A percentile compares a stretch with the other conserved stretches of the same genome.
These are phyloP conservation scores for Chelonoidis abingdonii DNA, from an alignment of 2,113 vertebrate genomes.

Conservation along the genomic window DNA sequence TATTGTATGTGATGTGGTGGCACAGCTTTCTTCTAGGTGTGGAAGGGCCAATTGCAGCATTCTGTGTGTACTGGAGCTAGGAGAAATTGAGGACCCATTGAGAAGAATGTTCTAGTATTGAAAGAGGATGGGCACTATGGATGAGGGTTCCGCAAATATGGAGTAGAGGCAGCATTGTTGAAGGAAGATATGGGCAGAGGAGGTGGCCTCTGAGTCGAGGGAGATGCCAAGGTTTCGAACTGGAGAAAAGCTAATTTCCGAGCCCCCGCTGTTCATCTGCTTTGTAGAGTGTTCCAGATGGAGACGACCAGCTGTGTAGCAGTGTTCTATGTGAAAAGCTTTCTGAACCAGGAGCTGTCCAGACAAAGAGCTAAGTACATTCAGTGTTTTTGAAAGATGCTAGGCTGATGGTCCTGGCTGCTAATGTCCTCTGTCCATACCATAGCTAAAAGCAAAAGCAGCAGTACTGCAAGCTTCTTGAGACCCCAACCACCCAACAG, in stretches of 20 bases:
- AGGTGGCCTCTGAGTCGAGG: not conserved
- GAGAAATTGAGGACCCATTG: not conserved
- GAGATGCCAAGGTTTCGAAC: not conserved
- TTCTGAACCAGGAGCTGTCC: not conserved
- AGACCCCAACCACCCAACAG: not conserved
- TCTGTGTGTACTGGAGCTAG: not conserved
- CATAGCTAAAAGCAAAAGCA: not conserved
- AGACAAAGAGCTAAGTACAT: not conserved
- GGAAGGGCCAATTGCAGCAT: not conserved
- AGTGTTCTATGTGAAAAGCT: not conserved
- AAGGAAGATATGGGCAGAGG: not conserved
- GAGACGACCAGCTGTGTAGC: not conserved
- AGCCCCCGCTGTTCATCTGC: not conserved
- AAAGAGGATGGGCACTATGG: not conserved
- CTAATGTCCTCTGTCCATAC: not conserved
- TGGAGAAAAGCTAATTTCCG: not conserved
- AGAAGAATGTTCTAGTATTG: not conserved
- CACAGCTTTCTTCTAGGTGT: not conserved
- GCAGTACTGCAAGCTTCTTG: not conserved
- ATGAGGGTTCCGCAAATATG: not conserved
- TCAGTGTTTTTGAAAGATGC: not conserved
- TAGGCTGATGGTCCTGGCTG: not conserved
- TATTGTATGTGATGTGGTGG: not conserved
- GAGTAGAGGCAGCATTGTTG: not conserved
- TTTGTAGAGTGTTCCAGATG: not conserved